phyloP scores from a whole-genome alignment of 1,140 invertebrate species.

The Orius insidiosus region DNA sequence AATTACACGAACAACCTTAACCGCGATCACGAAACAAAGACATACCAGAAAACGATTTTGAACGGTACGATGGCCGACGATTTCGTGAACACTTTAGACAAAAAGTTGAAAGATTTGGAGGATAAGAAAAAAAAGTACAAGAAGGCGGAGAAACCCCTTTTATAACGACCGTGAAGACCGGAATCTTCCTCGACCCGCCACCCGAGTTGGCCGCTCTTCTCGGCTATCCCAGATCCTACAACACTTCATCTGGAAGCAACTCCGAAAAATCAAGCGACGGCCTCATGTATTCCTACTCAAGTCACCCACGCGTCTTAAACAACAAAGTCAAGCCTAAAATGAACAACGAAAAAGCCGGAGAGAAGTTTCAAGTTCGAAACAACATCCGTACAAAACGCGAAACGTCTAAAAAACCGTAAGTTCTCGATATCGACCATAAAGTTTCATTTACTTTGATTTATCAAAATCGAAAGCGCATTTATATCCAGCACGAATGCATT shows the following conservation, averaged over 20 bases:
- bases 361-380: slow-evolving; percentile 9
- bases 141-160: slow-evolving; percentile 24
- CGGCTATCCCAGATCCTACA: slow-evolving; percentile 27
- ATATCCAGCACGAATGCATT: too few species aligned
- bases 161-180: slow-evolving; percentile 62
- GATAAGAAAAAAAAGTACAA: slow-evolving; percentile 23
- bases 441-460: too few species aligned
- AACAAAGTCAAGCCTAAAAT: slow-evolving; percentile 15
- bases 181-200: slow-evolving; percentile 57
- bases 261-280: slow-evolving; percentile 26
- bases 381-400: slow-evolving; percentile 11
- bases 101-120: slow-evolving; percentile 40
- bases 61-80: slow-evolving; percentile 25
- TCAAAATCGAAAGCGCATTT: too few species aligned
- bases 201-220: slow-evolving; percentile 46
- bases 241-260: slow-evolving; percentile 18
- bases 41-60: slow-evolving; percentile 1
- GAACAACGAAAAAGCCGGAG: slow-evolving; percentile 12
- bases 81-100: slow-evolving; percentile 43
- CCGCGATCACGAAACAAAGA: slow-evolving; percentile 8
- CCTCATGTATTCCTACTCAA: slow-evolving; percentile 38
- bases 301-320: slow-evolving; percentile 34
- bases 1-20: slow-evolving; percentile 12
- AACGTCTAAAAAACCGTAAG: too few species aligned
- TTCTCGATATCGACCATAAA: too few species aligned